Base-by-base conservation (phyloP, 1,140 invertebrate species). In the Achatina immaculata region DNA sequence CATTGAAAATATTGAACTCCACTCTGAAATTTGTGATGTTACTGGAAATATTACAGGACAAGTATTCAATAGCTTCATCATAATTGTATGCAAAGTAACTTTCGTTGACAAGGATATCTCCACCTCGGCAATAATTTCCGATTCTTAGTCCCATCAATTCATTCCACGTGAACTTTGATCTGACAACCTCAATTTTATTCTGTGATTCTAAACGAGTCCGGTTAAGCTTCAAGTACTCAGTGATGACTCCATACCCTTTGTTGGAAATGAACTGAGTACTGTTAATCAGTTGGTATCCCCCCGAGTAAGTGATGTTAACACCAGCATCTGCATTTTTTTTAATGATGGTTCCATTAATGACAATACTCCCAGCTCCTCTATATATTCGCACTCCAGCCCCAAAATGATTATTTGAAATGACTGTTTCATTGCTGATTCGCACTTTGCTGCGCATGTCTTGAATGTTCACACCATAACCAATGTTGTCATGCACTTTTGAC, bases 201-300 rank as follows among this genome's bases (percentile, higher is more conserved):
- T 83, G 69, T 0, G 45, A 66, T 81, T 90, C 89, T 66, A 84
- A 73, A 34, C 90, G 79, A 34, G 90, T 87, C 19, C 84, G 84
- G 76, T 89, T 90, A 9, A 89, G 77, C 28, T 77, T 73, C 16
- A 87, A 51, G 73, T 89, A 89, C 66, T 89, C 88, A 16, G 88
- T 88, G 31, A 88, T 88, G 19, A 88, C 69, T 38, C 90, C 90
- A 75, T 90, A 88, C 34, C 90, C 90, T 36, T 87, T 78, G 73
- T 90, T 91, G 3, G 82, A 38, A 45, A 85, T 82, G 94, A 97
- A 81, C 93, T 95, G 65, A 40, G 95, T 95, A 86, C 94, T 92
- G 19, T 97, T 97, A 51, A 99, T 93, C 86, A 99, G 97, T 74
- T 95, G 93, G 81, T 95, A 95, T 4, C 98, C 97, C 0, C 97